Percentiles rank a stretch among this genome's conserved stretches.
Evolutionary conservation across 2,113 vertebrate species (phyloP).

Genomic region (Piprites chloris): DNA sequence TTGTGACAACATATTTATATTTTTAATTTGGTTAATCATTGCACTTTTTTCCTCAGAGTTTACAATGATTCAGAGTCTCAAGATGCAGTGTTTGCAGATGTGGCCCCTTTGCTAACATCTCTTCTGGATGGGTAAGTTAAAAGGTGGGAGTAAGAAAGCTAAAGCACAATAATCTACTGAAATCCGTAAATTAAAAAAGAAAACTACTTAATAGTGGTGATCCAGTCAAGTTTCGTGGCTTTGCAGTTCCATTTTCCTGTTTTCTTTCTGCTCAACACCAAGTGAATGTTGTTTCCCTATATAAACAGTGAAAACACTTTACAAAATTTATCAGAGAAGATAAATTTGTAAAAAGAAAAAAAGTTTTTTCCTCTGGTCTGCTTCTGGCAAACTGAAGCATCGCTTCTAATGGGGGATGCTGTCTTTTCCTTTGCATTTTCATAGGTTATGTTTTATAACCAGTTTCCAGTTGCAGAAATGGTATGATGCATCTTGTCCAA

Average conservation of each 20-base stretch:
- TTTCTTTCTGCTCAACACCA: not conserved
- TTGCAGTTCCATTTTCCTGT: not conserved
- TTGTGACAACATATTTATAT: not conserved
- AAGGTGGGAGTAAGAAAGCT: not conserved
- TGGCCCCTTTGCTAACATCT: constrained; percentile 81
- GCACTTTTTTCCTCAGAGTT: constrained; percentile 69
- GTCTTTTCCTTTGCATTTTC: not conserved
- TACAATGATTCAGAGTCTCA: constrained; percentile 77
- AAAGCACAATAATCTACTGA: not conserved
- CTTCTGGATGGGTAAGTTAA: constrained; percentile 83
- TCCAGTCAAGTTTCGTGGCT: not conserved
- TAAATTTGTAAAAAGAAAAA: not conserved
- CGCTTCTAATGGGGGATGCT: not conserved
- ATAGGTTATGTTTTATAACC: not conserved
- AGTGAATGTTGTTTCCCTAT: not conserved
- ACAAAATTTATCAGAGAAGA: not conserved
- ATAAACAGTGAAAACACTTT: not conserved
- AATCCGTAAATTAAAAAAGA: not conserved
- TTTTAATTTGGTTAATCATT: not conserved
- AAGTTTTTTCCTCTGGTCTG: not conserved
- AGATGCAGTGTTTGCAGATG: constrained; percentile 77
- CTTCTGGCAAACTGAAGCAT: not conserved
- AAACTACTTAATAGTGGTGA: not conserved
- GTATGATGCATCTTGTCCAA: not conserved
- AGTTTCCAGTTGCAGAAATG: not conserved